Conservation (phyloP, 2,113 vertebrate species). For the Erinaceus europaeus region DNA sequence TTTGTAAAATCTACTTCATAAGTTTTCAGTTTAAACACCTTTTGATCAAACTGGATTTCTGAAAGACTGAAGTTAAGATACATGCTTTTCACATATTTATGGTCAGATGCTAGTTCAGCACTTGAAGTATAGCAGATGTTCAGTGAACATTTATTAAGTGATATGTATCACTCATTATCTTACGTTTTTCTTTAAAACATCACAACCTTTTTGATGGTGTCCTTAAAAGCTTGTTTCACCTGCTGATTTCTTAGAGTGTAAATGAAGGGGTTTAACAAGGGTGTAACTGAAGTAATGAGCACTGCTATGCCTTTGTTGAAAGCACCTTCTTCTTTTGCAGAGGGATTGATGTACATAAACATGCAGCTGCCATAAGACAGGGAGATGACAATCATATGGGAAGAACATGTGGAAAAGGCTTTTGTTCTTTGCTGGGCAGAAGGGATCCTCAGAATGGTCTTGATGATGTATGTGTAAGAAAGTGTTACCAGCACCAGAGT, state of each 20-base stretch:
- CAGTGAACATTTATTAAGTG: too few species aligned
- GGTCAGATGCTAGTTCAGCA: too few species aligned
- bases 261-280: not conserved
- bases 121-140: too few species aligned
- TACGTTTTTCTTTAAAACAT: too few species aligned
- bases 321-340: constrained; percentile 17
- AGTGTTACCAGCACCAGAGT: not conserved
- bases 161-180: too few species aligned
- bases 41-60: too few species aligned
- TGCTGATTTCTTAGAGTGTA: constrained; percentile 14
- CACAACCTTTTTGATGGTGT: not conserved
- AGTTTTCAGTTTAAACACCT: too few species aligned
- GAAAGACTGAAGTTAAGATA: too few species aligned
- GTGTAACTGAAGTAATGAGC: not conserved
- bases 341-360: not conserved
- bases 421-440: constrained; percentile 22
- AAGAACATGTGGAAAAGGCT: constrained; percentile 12
- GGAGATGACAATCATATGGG: constrained; percentile 6
- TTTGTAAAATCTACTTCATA: too few species aligned
- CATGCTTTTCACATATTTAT: too few species aligned
- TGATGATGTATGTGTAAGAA: not conserved
- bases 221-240: not conserved
- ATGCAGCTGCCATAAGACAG: constrained; percentile 34
- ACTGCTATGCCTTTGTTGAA: constrained; percentile 62
- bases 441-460: constrained; percentile 8